Evolutionary conservation across 2,797 vertebrate genomes (phyloP).

Genomic region (Alcedo atthis): DNA sequence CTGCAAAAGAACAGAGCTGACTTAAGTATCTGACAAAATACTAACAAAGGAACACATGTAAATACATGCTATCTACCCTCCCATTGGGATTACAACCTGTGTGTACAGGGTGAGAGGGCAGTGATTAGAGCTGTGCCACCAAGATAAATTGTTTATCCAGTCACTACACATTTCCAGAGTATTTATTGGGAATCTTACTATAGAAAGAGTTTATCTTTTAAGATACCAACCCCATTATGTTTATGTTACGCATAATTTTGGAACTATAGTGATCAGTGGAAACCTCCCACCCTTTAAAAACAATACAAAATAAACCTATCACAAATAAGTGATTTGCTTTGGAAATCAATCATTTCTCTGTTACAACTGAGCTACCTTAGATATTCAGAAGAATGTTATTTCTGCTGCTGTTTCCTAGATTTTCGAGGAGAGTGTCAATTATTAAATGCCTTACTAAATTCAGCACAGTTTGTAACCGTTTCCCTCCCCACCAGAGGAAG

Average conservation of each 20-base stretch:
- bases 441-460: conserved; percentile 63
- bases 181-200: conserved; percentile 70
- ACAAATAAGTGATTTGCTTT: conserved; percentile 31
- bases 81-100: conserved; percentile 87
- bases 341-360: conserved; percentile 28
- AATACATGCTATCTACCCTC: conserved; percentile 87
- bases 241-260: conserved; percentile 16
- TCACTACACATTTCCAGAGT: conserved; percentile 64
- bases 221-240: conserved; percentile 47
- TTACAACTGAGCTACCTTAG: conserved; percentile 47
- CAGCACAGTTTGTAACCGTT: conserved; percentile 40
- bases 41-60: conserved; percentile 91
- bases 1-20: conserved; percentile 73
- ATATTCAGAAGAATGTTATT: conserved; percentile 59
- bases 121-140: conserved; percentile 70
- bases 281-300: conserved; percentile 36
- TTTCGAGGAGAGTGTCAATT: conserved; percentile 61
- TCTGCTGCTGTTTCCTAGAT: conserved; percentile 59
- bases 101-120: conserved; percentile 83
- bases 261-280: neutral
- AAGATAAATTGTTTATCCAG: conserved; percentile 77
- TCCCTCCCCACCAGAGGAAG: conserved; percentile 39
- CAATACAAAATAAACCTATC: conserved; percentile 17
- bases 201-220: conserved; percentile 62
- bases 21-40: conserved; percentile 82